Percentiles rank a stretch among this genome's conserved stretches.
These are phyloP conservation scores for Urechis unicinctus DNA, from an alignment of 2,888 invertebrate species.

Conservation along the genomic window DNA sequence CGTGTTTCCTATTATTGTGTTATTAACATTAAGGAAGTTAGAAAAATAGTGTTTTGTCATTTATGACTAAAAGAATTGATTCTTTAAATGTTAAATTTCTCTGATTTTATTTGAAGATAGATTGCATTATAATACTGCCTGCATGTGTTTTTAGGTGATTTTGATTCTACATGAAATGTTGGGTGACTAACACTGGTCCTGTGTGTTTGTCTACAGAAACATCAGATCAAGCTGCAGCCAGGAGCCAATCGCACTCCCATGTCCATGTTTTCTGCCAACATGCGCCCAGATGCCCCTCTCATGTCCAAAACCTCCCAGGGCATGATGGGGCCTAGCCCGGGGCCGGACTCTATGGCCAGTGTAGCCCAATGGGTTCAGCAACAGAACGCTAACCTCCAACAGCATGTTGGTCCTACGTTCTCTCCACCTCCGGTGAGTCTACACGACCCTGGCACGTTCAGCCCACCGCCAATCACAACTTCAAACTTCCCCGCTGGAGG, in stretches of 20 bases:
- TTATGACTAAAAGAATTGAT: too few relatives aligned
- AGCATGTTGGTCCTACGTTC: conserved; percentile 9
- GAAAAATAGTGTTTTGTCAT: too few relatives aligned
- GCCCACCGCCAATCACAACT: conserved; percentile 5
- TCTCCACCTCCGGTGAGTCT: conserved; percentile 6
- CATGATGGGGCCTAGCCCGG: conserved; percentile 15
- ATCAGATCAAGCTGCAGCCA: too few relatives aligned
- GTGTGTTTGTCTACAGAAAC: not conserved
- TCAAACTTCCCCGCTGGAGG: conserved; percentile 9
- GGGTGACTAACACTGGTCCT: too few relatives aligned
- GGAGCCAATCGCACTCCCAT: too few relatives aligned
- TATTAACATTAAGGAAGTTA: too few relatives aligned
- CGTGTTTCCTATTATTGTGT: too few relatives aligned
- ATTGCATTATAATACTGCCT: too few relatives aligned
- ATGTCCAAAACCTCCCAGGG: conserved; percentile 21
- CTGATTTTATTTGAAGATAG: too few relatives aligned
- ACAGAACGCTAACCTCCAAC: conserved; percentile 28
- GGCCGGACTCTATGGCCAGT: conserved; percentile 28
- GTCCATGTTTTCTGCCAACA: not conserved
- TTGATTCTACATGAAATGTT: too few relatives aligned
- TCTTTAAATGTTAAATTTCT: too few relatives aligned
- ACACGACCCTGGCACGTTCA: conserved; percentile 6
- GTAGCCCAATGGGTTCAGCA: conserved; percentile 47
- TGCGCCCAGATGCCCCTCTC: not conserved
- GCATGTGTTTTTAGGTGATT: too few relatives aligned